Conservation (phyloP, 2,888 invertebrate species). For the Sphaerophoria rueppellii region DNA sequence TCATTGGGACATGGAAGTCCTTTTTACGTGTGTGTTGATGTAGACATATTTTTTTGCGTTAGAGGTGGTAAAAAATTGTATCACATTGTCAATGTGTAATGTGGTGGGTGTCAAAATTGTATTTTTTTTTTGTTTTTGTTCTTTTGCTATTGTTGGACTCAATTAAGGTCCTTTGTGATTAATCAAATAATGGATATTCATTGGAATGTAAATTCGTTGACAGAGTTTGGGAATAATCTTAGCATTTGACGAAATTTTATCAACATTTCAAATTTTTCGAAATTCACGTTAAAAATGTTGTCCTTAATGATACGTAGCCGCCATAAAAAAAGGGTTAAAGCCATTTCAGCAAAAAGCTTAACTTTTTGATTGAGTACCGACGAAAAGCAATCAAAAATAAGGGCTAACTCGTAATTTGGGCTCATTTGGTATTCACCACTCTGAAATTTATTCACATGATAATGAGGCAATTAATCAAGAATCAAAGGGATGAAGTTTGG, state of each 20-base stretch:
- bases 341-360: conserved; percentile 56
- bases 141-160: conserved; percentile 4
- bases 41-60: not conserved
- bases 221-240: conserved; percentile 9
- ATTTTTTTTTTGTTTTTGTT: conserved; percentile 26
- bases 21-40: conserved; percentile 2
- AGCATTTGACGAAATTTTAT: conserved; percentile 19
- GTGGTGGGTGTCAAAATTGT: conserved; percentile 56
- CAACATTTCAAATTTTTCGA: conserved; percentile 1
- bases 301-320: conserved; percentile 47
- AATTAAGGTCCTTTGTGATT: conserved; percentile 36
- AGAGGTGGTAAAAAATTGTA: conserved; percentile 39
- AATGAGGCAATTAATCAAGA: conserved; percentile 70
- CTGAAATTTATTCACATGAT: conserved; percentile 59
- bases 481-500: conserved; percentile 44
- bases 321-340: conserved; percentile 51
- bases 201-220: conserved; percentile 46
- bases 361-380: conserved; percentile 40
- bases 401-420: conserved; percentile 16
- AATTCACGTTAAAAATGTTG: not conserved
- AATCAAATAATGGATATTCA: conserved; percentile 59
- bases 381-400: conserved; percentile 3
- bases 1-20: conserved; percentile 47
- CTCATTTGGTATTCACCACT: conserved; percentile 54
- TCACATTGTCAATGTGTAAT: conserved; percentile 36